Percentiles rank a stretch among this genome's conserved stretches.
Conservation (phyloP, 2,797 vertebrate genomes). For the Enteromius thamalakanensis region DNA sequence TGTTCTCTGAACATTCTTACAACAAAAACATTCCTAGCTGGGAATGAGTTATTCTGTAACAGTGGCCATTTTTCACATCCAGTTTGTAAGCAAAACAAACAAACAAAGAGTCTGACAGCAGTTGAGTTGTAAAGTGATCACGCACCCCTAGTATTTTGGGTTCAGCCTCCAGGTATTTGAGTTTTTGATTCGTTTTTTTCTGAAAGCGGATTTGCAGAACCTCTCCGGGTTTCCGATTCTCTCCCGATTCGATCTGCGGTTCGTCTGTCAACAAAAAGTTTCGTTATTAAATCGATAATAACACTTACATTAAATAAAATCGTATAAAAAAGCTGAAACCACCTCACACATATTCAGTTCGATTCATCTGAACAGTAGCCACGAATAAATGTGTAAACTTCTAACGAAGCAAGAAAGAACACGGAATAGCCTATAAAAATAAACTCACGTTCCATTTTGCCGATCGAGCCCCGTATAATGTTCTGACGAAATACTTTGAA, state of each 20-base stretch:
- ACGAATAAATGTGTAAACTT: not conserved
- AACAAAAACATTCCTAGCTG: too few relatives aligned
- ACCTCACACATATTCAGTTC: not conserved
- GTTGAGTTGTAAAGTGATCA: not conserved
- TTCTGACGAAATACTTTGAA: not conserved
- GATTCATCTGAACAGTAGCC: too few relatives aligned
- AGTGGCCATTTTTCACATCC: not conserved
- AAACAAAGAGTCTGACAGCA: not conserved
- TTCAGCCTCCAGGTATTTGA: conserved; percentile 75
- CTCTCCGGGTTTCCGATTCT: not conserved
- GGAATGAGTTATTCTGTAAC: not conserved
- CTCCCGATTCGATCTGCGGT: not conserved
- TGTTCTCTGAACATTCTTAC: too few relatives aligned
- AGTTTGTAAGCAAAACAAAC: not conserved
- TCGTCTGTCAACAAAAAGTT: conserved; percentile 10
- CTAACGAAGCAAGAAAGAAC: not conserved
- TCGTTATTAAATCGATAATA: not conserved
- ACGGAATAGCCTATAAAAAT: not conserved
- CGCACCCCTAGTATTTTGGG: conserved; percentile 75
- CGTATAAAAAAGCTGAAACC: too few relatives aligned
- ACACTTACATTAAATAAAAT: not conserved
- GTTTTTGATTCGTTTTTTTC: conserved; percentile 58
- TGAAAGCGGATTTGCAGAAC: conserved; percentile 70
- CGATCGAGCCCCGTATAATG: not conserved
- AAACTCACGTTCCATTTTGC: conserved; percentile 4